These are phyloP conservation scores for Tenebrosternarchus preto DNA, from an alignment of 2,113 vertebrate species.

Conservation along the genomic window DNA sequence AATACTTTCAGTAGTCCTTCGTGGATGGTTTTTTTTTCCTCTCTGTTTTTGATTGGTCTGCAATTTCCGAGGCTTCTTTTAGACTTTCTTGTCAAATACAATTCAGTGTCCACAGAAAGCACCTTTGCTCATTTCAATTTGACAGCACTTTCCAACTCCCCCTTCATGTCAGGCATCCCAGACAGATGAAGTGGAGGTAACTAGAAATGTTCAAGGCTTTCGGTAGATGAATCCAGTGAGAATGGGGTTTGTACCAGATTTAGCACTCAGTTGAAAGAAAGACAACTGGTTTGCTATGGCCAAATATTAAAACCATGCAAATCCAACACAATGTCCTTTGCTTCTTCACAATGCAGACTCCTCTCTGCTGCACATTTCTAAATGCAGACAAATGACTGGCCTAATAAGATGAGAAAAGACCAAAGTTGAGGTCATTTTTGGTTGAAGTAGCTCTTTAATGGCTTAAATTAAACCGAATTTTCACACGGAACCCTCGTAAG, in stretches of 20 bases:
- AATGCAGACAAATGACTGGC: slow-evolving; percentile 35
- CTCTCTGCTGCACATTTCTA: not conserved
- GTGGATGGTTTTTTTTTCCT: slow-evolving; percentile 14
- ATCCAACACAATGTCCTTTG: not conserved
- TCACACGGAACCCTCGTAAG: slow-evolving; percentile 3
- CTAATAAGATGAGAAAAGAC: slow-evolving; percentile 34
- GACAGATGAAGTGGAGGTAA: slow-evolving; percentile 24
- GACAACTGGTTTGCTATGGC: no score
- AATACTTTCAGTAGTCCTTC: not conserved
- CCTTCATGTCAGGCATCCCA: slow-evolving; percentile 1
- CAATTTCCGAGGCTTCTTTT: slow-evolving; percentile 26
- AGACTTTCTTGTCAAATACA: slow-evolving; percentile 7
- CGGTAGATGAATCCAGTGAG: slow-evolving; percentile 10
- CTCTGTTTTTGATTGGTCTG: slow-evolving; percentile 20
- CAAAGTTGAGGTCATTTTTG: slow-evolving; percentile 30
- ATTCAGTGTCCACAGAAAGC: slow-evolving; percentile 29
- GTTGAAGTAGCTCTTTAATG: slow-evolving; percentile 45
- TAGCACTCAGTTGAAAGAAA: not conserved
- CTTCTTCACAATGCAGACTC: not conserved
- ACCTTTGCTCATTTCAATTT: slow-evolving; percentile 32
- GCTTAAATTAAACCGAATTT: slow-evolving; percentile 43
- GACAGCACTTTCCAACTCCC: slow-evolving; percentile 22
- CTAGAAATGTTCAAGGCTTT: slow-evolving; percentile 21
- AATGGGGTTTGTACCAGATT: slow-evolving; percentile 18
- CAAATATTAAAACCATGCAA: not conserved